Percentiles rank a stretch among this genome's conserved stretches.
Evolutionary conservation across 2,113 vertebrate genomes (phyloP).

Genomic region (Chaetorhynchus papuensis): DNA sequence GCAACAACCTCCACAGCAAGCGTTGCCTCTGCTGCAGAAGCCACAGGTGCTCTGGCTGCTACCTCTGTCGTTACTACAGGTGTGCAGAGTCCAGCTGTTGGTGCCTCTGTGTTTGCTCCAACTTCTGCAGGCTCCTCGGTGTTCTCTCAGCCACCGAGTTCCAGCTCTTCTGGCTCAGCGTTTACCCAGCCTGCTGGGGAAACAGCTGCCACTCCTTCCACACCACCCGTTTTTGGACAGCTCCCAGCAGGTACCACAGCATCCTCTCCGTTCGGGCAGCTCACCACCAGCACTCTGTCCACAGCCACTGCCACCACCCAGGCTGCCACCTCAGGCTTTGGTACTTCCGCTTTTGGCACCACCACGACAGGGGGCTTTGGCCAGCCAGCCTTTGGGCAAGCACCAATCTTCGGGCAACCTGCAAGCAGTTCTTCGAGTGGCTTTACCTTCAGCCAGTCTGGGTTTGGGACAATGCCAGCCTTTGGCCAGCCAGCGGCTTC

Average conservation of each 20-base stretch:
- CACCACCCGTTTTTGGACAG: constrained; percentile 63
- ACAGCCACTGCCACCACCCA: background rate
- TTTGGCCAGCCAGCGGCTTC: constrained; percentile 80
- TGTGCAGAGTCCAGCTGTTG: constrained; percentile 2
- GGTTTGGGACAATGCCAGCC: constrained; percentile 65
- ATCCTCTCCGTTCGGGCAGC: constrained; percentile 63
- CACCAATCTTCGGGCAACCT: constrained; percentile 79
- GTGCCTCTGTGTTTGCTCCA: constrained; percentile 32
- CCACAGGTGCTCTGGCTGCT: background rate
- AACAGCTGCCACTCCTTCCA: constrained; percentile 20
- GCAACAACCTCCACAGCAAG: background rate
- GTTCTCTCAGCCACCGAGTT: constrained; percentile 45
- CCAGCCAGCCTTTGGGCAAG: constrained; percentile 82
- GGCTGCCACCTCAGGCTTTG: constrained; percentile 67
- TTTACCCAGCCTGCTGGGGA: constrained; percentile 69
- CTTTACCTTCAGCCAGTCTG: constrained; percentile 78
- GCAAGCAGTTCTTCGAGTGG: constrained; percentile 63
- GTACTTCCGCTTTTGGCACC: constrained; percentile 67
- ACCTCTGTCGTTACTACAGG: background rate
- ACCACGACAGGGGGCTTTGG: constrained; percentile 71
- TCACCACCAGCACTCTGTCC: constrained; percentile 7
- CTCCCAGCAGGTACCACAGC: constrained; percentile 39
- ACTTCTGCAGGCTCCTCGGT: constrained; percentile 26
- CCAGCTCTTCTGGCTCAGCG: constrained; percentile 56
- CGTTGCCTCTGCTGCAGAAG: background rate